Evolutionary conservation across 2,797 vertebrate species (phyloP).

Genomic region (Chanos chanos): DNA sequence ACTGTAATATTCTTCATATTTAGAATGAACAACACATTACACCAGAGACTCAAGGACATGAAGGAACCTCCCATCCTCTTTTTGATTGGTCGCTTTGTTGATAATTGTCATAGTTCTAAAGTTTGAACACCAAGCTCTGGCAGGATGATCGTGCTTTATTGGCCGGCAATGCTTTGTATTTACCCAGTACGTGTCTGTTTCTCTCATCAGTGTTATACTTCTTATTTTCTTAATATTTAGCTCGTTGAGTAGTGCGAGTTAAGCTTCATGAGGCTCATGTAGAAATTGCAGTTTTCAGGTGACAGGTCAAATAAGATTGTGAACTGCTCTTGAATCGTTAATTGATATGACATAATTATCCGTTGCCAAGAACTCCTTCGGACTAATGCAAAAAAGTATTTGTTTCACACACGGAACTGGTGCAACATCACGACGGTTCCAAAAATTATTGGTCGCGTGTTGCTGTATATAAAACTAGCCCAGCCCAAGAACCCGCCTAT

Average conservation of each 20-base stretch:
- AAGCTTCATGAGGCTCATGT: too few relatives aligned
- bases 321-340: conserved; percentile 12
- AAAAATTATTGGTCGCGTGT: conserved; percentile 55
- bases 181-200: not conserved
- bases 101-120: conserved; percentile 15
- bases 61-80: too few relatives aligned
- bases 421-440: conserved; percentile 45
- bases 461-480: conserved; percentile 55
- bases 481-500: conserved; percentile 72
- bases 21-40: too few relatives aligned
- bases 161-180: conserved; percentile 21
- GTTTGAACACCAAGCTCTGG: conserved; percentile 24
- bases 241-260: too few relatives aligned
- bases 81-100: conserved; percentile 41
- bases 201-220: not conserved
- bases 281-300: not conserved
- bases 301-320: not conserved
- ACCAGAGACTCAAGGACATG: too few relatives aligned
- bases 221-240: too few relatives aligned
- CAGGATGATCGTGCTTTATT: conserved; percentile 26
- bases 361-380: not conserved
- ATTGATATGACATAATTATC: not conserved
- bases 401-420: conserved; percentile 36
- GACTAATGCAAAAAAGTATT: not conserved
- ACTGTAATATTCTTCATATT: too few relatives aligned